Base-by-base conservation (phyloP, 1,140 invertebrate genomes). In the Ectropis grisescens region DNA sequence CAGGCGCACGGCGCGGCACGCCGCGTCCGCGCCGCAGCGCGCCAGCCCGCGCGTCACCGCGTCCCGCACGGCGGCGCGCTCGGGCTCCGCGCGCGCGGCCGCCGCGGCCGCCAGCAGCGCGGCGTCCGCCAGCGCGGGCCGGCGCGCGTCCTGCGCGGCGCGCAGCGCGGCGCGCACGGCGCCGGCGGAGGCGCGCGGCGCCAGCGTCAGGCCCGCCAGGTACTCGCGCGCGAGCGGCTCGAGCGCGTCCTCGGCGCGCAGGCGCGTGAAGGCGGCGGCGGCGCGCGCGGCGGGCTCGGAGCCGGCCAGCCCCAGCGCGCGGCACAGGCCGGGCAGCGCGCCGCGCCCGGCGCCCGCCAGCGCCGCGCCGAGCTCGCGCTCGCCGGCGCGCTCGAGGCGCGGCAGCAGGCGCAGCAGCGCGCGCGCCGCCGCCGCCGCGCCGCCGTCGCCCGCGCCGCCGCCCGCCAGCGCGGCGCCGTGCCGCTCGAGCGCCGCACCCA, bases 271-370 rank as follows among this genome's bases (percentile, higher is more conserved):
- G 7, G 13, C 34, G 36, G 85, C 76, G 16, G 88, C 88, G 49
- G 90, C 86, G 55, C 93, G 93, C 44, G 87, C 84, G 29, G 88
- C 85, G 28, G 92, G 30, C 33, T 35, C 42, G 9, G 45, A 25
- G 19, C 47, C 52, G 12, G 38, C 36, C 36, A 34, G 19, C 6
- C 48, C 54, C 30, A 55, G 24, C 38, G 36, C 32, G n/a, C 45
- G 42, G 19, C 41, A 36, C 25, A 50, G 29, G 12, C 24, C 32
- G 11, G 38, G 16, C 24, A 22, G 19, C 4, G 4, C 19, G 19
- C 9, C 4, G 4, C 4, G 4, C 9, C 4, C 19, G 19, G 19
- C 4, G 4, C 19, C 4, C 19, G 4, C 4, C 41, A 53, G 35
- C 24, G 31, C 11, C n/a, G 28, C 29, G 15, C 42, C 25, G 3